Conservation (phyloP, 2,888 invertebrate genomes). For the Lasioglossum calceatum region DNA sequence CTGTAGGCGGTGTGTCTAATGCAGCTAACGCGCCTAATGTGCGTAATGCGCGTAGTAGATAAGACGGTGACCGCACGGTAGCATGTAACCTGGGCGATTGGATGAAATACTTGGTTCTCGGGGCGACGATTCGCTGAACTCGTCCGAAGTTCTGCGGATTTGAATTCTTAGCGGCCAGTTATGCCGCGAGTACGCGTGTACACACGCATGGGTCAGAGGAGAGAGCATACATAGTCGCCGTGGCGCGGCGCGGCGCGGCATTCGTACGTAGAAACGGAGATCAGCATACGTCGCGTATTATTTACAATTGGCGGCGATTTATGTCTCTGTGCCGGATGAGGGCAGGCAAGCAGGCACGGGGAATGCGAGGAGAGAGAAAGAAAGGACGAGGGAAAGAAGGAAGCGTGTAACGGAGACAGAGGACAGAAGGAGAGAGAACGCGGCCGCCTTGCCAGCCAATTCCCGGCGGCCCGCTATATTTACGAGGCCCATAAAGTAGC, state of each 20-base stretch:
- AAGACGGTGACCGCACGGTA: too few relatives aligned
- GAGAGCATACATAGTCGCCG: neutral
- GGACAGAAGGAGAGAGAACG: constrained; percentile 70
- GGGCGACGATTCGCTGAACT: constrained; percentile 28
- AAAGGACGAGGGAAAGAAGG: constrained; percentile 33
- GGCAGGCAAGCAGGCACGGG: constrained; percentile 67
- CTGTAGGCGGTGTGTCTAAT: neutral
- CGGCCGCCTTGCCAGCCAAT: constrained; percentile 83
- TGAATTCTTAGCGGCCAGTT: constrained; percentile 42
- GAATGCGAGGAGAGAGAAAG: constrained; percentile 59
- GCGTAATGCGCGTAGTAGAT: too few relatives aligned
- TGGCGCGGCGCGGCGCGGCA: constrained; percentile 25
- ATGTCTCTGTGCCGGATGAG: constrained; percentile 76
- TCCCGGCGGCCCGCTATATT: constrained; percentile 83
- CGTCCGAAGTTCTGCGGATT: constrained; percentile 34
- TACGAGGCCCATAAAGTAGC: constrained; percentile 84
- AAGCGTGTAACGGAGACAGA: constrained; percentile 18
- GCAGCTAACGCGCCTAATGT: too few relatives aligned
- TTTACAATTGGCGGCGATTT: constrained; percentile 83
- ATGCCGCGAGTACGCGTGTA: constrained; percentile 10
- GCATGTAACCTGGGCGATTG: neutral
- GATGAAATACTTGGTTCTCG: neutral
- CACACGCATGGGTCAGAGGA: neutral
- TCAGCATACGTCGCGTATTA: constrained; percentile 82
- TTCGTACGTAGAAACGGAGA: constrained; percentile 72